phyloP scores from a whole-genome alignment of 2,888 invertebrate species.

The Sinelater perroti region DNA sequence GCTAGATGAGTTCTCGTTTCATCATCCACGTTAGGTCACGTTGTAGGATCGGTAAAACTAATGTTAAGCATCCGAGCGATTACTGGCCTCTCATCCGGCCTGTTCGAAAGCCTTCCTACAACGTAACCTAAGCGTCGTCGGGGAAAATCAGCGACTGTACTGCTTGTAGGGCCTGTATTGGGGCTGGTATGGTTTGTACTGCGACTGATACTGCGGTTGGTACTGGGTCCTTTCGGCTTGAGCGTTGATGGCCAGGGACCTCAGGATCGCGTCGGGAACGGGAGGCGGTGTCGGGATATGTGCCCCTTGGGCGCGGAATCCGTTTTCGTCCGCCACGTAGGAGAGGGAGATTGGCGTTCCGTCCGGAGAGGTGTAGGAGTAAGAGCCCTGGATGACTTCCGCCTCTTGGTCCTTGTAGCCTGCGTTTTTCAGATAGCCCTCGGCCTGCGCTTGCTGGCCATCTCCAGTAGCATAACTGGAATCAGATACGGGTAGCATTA shows the following conservation, averaged over 20 bases:
- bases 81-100: neutral
- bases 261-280: conserved; percentile 74
- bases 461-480: conserved; percentile 78
- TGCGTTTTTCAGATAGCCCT: conserved; percentile 76
- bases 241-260: conserved; percentile 60
- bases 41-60: conserved; percentile 4
- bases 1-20: too few relatives aligned
- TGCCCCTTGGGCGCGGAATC: conserved; percentile 79
- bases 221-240: conserved; percentile 43
- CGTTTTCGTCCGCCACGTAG: conserved; percentile 81
- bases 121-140: conserved; percentile 7
- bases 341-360: conserved; percentile 74
- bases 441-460: conserved; percentile 81
- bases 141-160: conserved; percentile 44
- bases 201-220: conserved; percentile 21
- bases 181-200: conserved; percentile 33
- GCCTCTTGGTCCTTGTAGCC: conserved; percentile 74
- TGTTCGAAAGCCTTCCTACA: conserved; percentile 3
- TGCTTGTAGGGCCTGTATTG: conserved; percentile 48
- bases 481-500: too few relatives aligned
- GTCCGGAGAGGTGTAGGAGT: conserved; percentile 79
- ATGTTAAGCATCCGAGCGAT: neutral
- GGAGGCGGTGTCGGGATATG: conserved; percentile 81
- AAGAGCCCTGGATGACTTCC: conserved; percentile 80
- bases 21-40: conserved; percentile 9